Evolutionary conservation across 2,888 invertebrate genomes (phyloP).

Genomic region (Trisateles emortualis): DNA sequence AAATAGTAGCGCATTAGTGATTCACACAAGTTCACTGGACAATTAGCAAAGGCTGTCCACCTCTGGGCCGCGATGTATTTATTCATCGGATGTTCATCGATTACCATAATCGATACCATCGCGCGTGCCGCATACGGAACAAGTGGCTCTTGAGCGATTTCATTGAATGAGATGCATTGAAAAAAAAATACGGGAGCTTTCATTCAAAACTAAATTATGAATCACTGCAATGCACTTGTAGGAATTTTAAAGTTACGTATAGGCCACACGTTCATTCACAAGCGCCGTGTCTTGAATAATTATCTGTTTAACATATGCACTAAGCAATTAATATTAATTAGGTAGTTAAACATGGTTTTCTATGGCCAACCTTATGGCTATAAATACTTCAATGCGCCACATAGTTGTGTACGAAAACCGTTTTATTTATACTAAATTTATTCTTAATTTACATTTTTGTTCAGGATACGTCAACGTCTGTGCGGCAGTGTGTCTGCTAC

Average conservation of each 20-base stretch:
- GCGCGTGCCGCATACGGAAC: slow-evolving; percentile 83
- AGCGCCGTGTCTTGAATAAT: slow-evolving; percentile 18
- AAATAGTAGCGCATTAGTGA: slow-evolving; percentile 77
- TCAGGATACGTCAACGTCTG: slow-evolving; percentile 84
- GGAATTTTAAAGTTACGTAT: slow-evolving; percentile 13
- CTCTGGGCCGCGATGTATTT: slow-evolving; percentile 81
- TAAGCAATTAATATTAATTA: slow-evolving; percentile 18
- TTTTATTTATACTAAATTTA: no score
- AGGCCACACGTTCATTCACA: slow-evolving; percentile 14
- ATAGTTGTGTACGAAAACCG: neutral
- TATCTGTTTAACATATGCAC: slow-evolving; percentile 12
- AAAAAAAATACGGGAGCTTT: slow-evolving; percentile 49
- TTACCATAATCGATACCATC: slow-evolving; percentile 85
- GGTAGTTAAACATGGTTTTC: slow-evolving; percentile 9
- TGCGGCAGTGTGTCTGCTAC: slow-evolving; percentile 78
- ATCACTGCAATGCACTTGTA: slow-evolving; percentile 14
- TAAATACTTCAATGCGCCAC: slow-evolving; percentile 3
- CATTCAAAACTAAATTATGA: slow-evolving; percentile 38
- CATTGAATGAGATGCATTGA: slow-evolving; percentile 72
- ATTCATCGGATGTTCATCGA: slow-evolving; percentile 85
- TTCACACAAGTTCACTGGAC: slow-evolving; percentile 83
- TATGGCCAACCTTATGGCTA: slow-evolving; percentile 7
- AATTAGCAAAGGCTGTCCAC: slow-evolving; percentile 87
- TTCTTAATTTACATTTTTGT: slow-evolving; percentile 3
- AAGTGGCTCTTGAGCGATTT: slow-evolving; percentile 63